Evolutionary conservation across 2,888 invertebrate genomes (phyloP).

Genomic region (Sphaerophoria taeniata): DNA sequence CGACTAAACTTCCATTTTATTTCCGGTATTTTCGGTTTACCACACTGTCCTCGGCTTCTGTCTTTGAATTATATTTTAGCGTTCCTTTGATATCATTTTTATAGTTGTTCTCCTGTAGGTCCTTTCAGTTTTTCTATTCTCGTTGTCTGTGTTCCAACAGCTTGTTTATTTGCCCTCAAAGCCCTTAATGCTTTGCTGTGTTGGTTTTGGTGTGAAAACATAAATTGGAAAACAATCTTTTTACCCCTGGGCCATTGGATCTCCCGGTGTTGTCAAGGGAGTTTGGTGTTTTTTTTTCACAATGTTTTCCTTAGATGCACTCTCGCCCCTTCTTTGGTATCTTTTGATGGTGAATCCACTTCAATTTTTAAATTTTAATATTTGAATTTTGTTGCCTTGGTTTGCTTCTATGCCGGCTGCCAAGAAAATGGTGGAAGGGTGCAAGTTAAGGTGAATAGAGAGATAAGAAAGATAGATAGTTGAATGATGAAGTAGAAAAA

Average conservation of each 20-base stretch:
- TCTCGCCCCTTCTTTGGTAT: constrained; percentile 4
- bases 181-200: constrained; percentile 68
- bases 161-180: constrained; percentile 68
- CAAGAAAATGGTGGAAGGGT: not conserved
- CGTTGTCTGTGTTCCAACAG: constrained; percentile 47
- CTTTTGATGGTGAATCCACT: constrained; percentile 66
- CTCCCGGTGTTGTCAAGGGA: not conserved
- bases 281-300: constrained; percentile 13
- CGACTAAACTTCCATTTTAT: not conserved
- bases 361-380: constrained; percentile 69
- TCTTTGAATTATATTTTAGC: not conserved
- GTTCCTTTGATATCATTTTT: constrained; percentile 14
- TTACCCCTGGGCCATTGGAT: constrained; percentile 50
- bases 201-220: constrained; percentile 77
- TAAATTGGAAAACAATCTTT: constrained; percentile 78
- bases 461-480: constrained; percentile 12
- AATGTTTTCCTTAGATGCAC: constrained; percentile 4
- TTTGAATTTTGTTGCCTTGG: constrained; percentile 49
- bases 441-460: not conserved
- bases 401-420: not conserved
- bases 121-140: constrained; percentile 3
- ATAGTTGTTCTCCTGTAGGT: constrained; percentile 16
- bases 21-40: constrained; percentile 18
- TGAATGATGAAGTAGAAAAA: constrained; percentile 20
- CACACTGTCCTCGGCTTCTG: not conserved